Evolutionary conservation across 2,797 vertebrate species (phyloP).

Genomic region (Eleutherodactylus coqui): DNA sequence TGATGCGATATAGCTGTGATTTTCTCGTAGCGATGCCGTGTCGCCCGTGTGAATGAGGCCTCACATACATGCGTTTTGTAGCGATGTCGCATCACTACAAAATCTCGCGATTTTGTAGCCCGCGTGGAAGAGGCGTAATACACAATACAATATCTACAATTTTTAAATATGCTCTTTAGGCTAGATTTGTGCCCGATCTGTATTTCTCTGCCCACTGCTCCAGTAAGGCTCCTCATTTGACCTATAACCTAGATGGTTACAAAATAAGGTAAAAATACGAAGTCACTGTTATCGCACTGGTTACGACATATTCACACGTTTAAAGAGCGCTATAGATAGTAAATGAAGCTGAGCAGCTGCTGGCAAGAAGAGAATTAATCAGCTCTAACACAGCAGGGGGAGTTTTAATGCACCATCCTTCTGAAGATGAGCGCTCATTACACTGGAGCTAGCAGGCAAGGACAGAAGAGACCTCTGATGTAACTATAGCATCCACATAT

Average conservation of each 20-base stretch:
- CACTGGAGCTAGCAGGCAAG: neutral
- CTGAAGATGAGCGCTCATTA: constrained; percentile 18
- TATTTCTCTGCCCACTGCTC: neutral
- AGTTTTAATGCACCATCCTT: constrained; percentile 15
- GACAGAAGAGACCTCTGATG: neutral
- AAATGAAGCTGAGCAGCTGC: constrained; percentile 35
- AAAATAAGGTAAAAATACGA: neutral
- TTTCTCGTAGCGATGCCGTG: too few species aligned
- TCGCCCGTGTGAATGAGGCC: too few species aligned
- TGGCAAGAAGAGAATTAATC: constrained; percentile 50
- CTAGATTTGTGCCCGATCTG: too few species aligned
- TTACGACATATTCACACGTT: constrained; percentile 31
- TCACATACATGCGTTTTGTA: too few species aligned
- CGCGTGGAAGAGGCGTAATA: too few species aligned
- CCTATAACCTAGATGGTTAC: neutral
- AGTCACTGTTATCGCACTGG: constrained; percentile 22
- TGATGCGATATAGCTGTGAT: too few species aligned
- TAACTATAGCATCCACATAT: neutral
- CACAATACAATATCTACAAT: too few species aligned
- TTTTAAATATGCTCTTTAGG: neutral
- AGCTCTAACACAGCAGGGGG: constrained; percentile 39
- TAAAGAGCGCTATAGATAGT: constrained; percentile 42
- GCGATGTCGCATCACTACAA: too few species aligned
- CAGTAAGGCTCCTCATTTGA: neutral
- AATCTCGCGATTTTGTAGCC: too few species aligned